Percentiles rank a stretch among this genome's conserved stretches.
Conservation (phyloP, 2,888 invertebrate genomes). For the Deilephila porcellus region DNA sequence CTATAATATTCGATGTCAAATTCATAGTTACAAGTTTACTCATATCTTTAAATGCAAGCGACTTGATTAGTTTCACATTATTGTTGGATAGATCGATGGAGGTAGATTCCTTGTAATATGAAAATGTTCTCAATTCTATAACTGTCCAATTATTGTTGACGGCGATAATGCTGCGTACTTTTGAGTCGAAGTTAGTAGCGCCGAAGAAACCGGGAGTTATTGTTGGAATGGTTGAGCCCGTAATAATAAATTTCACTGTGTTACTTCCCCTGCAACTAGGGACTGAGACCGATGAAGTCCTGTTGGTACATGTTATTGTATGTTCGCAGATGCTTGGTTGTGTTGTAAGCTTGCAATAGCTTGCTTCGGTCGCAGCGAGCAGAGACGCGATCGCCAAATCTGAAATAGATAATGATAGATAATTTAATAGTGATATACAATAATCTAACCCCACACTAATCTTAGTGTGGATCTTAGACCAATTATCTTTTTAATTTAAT, state of each 20-base stretch:
- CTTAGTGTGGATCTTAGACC: too few relatives aligned
- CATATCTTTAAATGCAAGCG: constrained; percentile 59
- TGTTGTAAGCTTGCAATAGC: constrained; percentile 47
- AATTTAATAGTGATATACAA: too few relatives aligned
- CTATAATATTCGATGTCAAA: constrained; percentile 63
- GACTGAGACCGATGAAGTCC: constrained; percentile 52
- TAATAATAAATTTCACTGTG: constrained; percentile 60
- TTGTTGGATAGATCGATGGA: constrained; percentile 60
- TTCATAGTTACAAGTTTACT: constrained; percentile 54
- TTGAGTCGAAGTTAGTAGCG: constrained; percentile 70
- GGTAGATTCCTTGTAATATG: constrained; percentile 58
- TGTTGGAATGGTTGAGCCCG: constrained; percentile 42
- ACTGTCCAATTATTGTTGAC: constrained; percentile 55
- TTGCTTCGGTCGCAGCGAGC: constrained; percentile 40
- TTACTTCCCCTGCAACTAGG: constrained; percentile 54
- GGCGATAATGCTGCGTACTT: constrained; percentile 61
- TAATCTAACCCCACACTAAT: too few relatives aligned
- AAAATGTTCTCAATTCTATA: constrained; percentile 56
- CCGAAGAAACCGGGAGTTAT: constrained; percentile 64
- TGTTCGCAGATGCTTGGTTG: constrained; percentile 54
- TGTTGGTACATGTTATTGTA: constrained; percentile 53
- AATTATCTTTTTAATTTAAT: too few relatives aligned
- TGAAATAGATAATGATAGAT: constrained; percentile 39
- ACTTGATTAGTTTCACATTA: constrained; percentile 53
- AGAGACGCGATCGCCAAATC: constrained; percentile 40